Conservation (phyloP, 2,888 invertebrate species). For the Melangyna quadrimaculata region DNA sequence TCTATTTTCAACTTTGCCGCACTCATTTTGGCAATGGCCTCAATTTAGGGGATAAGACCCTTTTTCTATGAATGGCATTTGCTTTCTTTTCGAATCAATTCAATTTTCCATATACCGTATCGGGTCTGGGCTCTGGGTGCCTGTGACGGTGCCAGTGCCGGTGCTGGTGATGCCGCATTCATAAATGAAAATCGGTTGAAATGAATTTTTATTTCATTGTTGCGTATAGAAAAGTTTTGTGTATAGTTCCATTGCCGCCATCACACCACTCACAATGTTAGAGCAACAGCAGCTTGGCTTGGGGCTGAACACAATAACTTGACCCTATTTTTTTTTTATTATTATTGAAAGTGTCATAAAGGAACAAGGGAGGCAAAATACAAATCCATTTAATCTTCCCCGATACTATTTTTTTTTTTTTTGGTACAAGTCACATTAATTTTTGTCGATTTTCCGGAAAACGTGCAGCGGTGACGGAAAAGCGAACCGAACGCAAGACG, state of each 20-base stretch:
- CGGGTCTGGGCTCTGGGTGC: not conserved
- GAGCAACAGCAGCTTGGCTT: not conserved
- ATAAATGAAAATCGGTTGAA: conserved; percentile 26
- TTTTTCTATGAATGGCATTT: conserved; percentile 6
- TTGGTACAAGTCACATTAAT: conserved; percentile 25
- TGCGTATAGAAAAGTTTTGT: conserved; percentile 25
- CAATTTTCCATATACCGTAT: conserved; percentile 33
- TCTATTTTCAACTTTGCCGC: conserved; percentile 12
- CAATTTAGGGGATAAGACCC: conserved; percentile 17
- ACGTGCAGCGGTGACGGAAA: conserved; percentile 30
- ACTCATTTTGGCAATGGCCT: conserved; percentile 23
- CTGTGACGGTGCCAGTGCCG: not conserved
- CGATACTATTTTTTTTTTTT: not conserved
- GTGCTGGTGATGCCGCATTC: conserved; percentile 7
- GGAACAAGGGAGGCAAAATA: conserved; percentile 39
- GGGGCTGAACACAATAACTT: conserved; percentile 28
- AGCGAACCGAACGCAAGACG: conserved; percentile 16
- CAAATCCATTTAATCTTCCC: conserved; percentile 47
- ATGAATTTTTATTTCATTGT: conserved; percentile 40
- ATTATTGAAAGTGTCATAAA: conserved; percentile 45
- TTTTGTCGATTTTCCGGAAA: conserved; percentile 41
- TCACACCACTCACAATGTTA: not conserved
- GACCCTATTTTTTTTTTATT: conserved; percentile 29
- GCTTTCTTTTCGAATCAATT: conserved; percentile 24
- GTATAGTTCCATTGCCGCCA: conserved; percentile 1